A percentile compares a stretch with the other conserved stretches of the same genome.
Evolutionary conservation across 2,797 vertebrate genomes (phyloP).

Genomic region (Tympanoctomys barrerae): DNA sequence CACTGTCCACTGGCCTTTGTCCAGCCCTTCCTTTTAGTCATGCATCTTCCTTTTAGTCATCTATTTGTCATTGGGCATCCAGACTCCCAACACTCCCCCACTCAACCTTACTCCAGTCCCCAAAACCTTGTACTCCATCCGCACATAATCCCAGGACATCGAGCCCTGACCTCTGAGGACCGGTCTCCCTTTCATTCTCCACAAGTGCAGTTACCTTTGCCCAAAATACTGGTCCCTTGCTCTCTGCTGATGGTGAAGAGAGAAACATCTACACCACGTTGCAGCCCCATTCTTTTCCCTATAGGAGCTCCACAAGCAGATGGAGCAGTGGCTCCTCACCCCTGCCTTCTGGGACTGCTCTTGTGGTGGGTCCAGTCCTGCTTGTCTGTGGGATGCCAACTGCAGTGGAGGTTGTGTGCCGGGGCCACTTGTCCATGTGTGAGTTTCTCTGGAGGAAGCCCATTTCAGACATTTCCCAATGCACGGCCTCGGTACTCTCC

Average conservation of each 20-base stretch:
- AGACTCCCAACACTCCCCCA: not conserved
- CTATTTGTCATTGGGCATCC: not conserved
- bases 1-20: not conserved
- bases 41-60: too few relatives aligned
- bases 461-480: not conserved
- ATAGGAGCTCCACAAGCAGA: not conserved
- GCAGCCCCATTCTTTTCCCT: not conserved
- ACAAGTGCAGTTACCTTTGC: not conserved
- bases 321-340: too few relatives aligned
- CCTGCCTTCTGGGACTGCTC: not conserved
- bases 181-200: not conserved
- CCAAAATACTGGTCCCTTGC: not conserved
- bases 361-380: not conserved
- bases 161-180: not conserved
- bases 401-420: not conserved
- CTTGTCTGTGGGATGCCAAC: not conserved
- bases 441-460: not conserved
- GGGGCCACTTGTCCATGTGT: not conserved
- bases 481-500: not conserved
- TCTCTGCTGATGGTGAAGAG: not conserved
- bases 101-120: not conserved
- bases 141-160: too few relatives aligned
- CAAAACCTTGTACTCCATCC: not conserved
- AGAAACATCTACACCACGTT: not conserved
- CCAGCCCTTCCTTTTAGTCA: not conserved